Base-by-base conservation (phyloP, 53 echinoderm and acorn worm species). In the Glandiceps talaboti region DNA sequence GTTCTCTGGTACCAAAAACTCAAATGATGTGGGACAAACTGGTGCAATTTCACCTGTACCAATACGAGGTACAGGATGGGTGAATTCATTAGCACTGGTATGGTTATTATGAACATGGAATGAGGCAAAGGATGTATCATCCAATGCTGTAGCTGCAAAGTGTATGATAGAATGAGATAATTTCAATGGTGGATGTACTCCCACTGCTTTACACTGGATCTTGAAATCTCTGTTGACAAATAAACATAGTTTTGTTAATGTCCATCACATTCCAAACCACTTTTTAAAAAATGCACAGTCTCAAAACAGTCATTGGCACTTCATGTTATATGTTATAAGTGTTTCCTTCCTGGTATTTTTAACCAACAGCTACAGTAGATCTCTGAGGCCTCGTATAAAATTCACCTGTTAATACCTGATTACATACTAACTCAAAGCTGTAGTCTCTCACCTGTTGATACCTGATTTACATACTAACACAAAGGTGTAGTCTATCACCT, bases 71-170 rank as follows among this genome's bases (percentile, higher is more conserved):
- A 99, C 99, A 0, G 94, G 93, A 77, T 99, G 99, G 31, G 93
- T 99, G 83, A 99, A 99, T 82, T 99, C 99, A 31, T 99, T 99
- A 20, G 91, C 89, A 77, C 84, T 89, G 79, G 91, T 93, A 88
- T 99, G 99, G 31, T 86, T 84, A 86, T 99, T 99, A 79, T 89
- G 32, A 76, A 91, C 80, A 76, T 82, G 76, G 76, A 99, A 77
- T 1, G 99, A 89, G 0, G 93, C 91, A 33, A 86, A 81, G 31
- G 91, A 94, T 20, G 86, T 75, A 74, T 99, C 94, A 20, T 85
- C 93, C 45, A 99, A 76, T 14, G 99, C 93, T 1, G 99, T 99
- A 26, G 99, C 99, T 0, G 93, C 88, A 79, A 99, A 99, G 73
- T 94, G 93, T 75, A 99, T 82, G n/a, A 90, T 85, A 14, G 99